Evolutionary conservation across 2,113 vertebrate species (phyloP).

Genomic region (Aegotheles bennettii): DNA sequence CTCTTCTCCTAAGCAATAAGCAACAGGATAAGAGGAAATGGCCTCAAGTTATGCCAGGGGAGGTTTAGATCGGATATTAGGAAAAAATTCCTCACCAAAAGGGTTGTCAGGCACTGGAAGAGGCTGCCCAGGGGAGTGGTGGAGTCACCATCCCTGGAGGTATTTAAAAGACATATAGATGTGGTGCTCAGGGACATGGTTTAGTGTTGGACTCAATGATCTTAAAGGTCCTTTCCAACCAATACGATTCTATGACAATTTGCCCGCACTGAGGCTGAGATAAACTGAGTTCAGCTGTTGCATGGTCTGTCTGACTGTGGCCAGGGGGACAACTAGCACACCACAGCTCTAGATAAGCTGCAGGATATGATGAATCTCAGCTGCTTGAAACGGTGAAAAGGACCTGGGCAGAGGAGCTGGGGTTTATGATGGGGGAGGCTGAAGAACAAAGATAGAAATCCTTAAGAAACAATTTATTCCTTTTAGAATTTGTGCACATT

Average conservation of each 20-base stretch:
- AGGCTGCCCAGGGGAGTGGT: too few relatives aligned
- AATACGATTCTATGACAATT: background rate
- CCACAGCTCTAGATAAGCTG: background rate
- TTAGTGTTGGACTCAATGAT: too few relatives aligned
- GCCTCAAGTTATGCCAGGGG: too few relatives aligned
- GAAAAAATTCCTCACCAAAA: too few relatives aligned
- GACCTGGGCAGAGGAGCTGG: background rate
- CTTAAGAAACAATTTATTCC: background rate
- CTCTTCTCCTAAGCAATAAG: too few relatives aligned
- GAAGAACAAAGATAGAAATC: background rate
- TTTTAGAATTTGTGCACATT: constrained; percentile 1
- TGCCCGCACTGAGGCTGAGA: background rate
- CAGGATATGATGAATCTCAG: background rate
- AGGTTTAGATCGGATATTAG: too few relatives aligned
- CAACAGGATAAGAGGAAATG: too few relatives aligned
- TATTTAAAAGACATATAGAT: too few relatives aligned
- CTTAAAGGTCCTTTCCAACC: too few relatives aligned
- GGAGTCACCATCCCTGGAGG: too few relatives aligned
- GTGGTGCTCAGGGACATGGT: too few relatives aligned
- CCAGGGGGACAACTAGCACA: background rate
- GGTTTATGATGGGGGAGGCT: background rate
- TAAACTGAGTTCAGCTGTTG: background rate
- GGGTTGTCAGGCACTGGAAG: too few relatives aligned
- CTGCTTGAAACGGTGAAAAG: background rate
- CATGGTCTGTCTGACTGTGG: background rate